Conservation (phyloP, 2,888 invertebrate genomes). For the Buathra laborator region DNA sequence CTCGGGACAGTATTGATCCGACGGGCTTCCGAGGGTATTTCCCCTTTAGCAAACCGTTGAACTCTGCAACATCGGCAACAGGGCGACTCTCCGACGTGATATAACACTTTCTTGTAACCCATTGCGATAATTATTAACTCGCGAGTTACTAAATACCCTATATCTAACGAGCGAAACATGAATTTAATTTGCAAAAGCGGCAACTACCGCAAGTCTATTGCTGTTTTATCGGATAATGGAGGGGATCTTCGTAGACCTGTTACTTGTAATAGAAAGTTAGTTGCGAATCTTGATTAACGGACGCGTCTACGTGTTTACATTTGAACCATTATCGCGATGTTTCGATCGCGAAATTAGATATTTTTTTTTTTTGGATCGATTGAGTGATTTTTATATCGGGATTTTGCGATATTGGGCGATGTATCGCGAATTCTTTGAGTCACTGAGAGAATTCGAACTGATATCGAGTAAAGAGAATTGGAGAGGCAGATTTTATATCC, state of each 20-base stretch:
- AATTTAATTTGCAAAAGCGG: background rate
- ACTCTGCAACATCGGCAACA: background rate
- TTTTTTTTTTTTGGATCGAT: background rate
- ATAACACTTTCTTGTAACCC: background rate
- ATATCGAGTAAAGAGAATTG: background rate
- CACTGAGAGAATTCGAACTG: background rate
- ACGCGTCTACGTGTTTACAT: background rate
- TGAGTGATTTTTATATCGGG: no score
- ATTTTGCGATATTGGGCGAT: background rate
- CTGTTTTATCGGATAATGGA: background rate
- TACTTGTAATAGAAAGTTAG: background rate
- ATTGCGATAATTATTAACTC: background rate
- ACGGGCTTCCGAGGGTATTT: constrained; percentile 9
- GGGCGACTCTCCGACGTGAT: background rate
- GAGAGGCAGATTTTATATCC: background rate
- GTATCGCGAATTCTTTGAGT: background rate
- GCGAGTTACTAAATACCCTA: background rate
- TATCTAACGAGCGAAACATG: no score
- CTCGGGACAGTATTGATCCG: constrained; percentile 59
- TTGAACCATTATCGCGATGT: background rate
- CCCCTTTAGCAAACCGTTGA: background rate
- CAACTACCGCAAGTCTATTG: background rate
- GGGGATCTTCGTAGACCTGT: background rate
- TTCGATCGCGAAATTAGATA: background rate
- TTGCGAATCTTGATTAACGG: constrained; percentile 24